phyloP scores from a whole-genome alignment of 2,797 vertebrate genomes.

The Helicolenus hilgendorfi region DNA sequence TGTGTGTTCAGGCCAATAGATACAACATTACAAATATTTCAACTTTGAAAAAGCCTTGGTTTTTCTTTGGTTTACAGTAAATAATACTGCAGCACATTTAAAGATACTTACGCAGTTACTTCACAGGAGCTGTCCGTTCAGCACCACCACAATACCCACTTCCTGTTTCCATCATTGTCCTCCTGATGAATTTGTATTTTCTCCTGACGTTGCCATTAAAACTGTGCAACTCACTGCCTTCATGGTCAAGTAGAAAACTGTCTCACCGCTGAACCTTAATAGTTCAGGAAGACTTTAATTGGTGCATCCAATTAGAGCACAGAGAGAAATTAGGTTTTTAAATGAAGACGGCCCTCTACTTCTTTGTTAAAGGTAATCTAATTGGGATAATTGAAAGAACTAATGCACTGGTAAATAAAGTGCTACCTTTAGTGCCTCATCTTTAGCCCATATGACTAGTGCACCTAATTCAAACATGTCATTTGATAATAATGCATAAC shows the following conservation, averaged over 20 bases:
- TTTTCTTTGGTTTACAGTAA: no score
- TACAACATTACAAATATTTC: no score
- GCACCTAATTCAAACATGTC: background rate
- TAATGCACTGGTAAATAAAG: conserved; percentile 9
- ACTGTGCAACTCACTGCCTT: background rate
- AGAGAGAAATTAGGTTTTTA: background rate
- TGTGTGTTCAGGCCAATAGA: no score
- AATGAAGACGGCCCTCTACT: background rate
- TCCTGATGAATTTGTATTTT: background rate
- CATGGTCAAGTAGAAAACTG: background rate
- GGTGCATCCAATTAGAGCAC: background rate
- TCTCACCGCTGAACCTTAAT: conserved; percentile 1
- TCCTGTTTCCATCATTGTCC: background rate
- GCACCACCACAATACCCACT: background rate
- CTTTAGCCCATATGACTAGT: background rate
- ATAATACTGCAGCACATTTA: background rate
- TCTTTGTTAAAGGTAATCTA: conserved; percentile 9
- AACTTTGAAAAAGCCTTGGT: no score
- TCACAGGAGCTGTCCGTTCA: background rate
- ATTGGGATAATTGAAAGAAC: conserved; percentile 10
- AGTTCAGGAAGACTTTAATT: conserved; percentile 27
- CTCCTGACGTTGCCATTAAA: background rate
- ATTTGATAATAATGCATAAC: background rate
- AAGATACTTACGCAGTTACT: background rate
- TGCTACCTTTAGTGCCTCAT: background rate